Percentiles rank a stretch among this genome's conserved stretches.
Conservation (phyloP, 2,888 invertebrate species). For the Dinocampus coccinellae region DNA sequence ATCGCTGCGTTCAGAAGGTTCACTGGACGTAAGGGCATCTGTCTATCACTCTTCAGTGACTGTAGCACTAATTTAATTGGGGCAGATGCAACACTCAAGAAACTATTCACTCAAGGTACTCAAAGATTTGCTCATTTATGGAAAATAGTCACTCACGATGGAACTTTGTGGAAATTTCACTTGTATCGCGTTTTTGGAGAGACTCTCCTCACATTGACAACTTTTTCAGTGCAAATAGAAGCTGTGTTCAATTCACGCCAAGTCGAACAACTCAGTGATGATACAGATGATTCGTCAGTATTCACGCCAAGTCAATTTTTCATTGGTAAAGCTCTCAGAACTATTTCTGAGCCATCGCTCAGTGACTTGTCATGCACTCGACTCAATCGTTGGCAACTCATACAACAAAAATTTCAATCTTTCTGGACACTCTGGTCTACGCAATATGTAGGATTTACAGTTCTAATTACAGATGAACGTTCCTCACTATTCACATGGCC, state of each 20-base stretch:
- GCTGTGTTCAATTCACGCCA: not conserved
- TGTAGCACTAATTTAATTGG: conserved; percentile 40
- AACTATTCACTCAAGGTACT: not conserved
- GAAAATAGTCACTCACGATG: not conserved
- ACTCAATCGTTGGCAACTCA: not conserved
- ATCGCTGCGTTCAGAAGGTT: conserved; percentile 30
- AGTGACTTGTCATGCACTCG: not conserved
- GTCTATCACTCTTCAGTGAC: conserved; percentile 26
- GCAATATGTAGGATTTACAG: too few relatives aligned
- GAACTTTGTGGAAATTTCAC: conserved; percentile 21
- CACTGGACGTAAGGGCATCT: conserved; percentile 30
- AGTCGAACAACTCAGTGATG: not conserved
- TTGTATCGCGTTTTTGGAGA: conserved; percentile 23
- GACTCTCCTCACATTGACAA: conserved; percentile 20
- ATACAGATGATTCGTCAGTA: not conserved
- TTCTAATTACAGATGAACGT: too few relatives aligned
- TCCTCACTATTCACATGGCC: too few relatives aligned
- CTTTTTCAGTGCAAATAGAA: conserved; percentile 15
- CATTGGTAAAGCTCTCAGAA: not conserved
- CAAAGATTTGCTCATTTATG: not conserved
- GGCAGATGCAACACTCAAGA: conserved; percentile 18
- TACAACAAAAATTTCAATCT: too few relatives aligned
- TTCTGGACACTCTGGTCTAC: too few relatives aligned
- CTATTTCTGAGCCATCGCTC: not conserved
- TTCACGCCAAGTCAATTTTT: not conserved